Evolutionary conservation across 2,113 vertebrate species (phyloP), one percentile per base, ranked within the genome.

Genomic region (Paraplagusia blochii): DNA sequence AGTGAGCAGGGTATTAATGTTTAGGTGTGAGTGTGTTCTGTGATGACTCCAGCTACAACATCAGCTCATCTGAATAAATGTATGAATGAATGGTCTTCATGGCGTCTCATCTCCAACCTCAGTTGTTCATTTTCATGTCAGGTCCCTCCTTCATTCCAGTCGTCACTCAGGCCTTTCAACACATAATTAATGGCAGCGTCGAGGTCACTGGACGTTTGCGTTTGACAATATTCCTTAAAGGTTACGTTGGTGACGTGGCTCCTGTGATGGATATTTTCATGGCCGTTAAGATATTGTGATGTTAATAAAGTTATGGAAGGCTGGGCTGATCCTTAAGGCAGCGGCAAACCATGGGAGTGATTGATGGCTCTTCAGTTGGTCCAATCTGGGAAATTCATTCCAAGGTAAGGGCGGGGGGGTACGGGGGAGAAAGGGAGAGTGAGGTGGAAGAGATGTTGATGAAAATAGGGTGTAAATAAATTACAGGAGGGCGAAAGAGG

Each of bases 291-390:
- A 53, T 50, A 73, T 75, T 71, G 66, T 80, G 58, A 72, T 74
- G 77, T 83, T 85, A 82, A 86, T 86, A 84, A 76, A 76, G 79
- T 80, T 78, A 68, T 67, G 74, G 74, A 69, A 70, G 43, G 58
- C 64, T 62, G 53, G 16, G 54, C 58, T 40, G 67, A 58, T 68
- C 64, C 64, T 70, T 51, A 53, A 56, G 77, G 72, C 79, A 63
- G 63, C 47, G 66, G 69, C 66, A 54, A 61, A 62, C 71, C 62
- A 65, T 60, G 38, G 58, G 77, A 69, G 69, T 87, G 88, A 90
- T 88, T 81, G 72, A 90, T 86, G 69, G 68, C 72, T 80, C 52
- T 63, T 53, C 69, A 85, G 83, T 88, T 79, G 80, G 67, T 83
- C 81, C 81, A 83, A 84, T 87, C 77, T 81, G 53, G 74, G 74